These are phyloP conservation scores for Malacoctenus gilli DNA, from an alignment of 2,797 vertebrate genomes.

Conservation along the genomic window DNA sequence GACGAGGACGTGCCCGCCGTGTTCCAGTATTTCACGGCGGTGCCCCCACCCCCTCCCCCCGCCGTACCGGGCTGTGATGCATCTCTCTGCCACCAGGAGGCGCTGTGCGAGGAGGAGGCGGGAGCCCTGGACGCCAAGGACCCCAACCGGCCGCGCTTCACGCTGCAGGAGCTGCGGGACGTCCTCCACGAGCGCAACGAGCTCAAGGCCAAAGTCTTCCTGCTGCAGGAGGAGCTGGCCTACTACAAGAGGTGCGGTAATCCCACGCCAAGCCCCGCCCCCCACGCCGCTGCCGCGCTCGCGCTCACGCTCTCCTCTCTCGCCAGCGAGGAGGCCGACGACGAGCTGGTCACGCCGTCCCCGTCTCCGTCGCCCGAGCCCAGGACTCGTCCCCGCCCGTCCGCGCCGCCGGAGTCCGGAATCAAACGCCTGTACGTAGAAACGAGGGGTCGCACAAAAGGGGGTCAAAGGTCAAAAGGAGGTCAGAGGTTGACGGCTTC, in stretches of 20 bases:
- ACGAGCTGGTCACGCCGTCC: slow-evolving; percentile 82
- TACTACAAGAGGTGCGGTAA: slow-evolving; percentile 91
- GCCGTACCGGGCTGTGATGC: slow-evolving; percentile 23
- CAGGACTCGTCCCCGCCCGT: slow-evolving; percentile 76
- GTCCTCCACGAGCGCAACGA: slow-evolving; percentile 98
- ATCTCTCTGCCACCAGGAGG: slow-evolving; percentile 76
- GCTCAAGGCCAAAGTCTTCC: slow-evolving; percentile 95
- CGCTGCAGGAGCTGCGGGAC: slow-evolving; percentile 95
- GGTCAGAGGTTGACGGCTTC: slow-evolving; percentile 52
- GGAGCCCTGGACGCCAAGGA: slow-evolving; percentile 87
- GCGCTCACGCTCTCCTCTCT: too few relatives aligned
- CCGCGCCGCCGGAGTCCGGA: slow-evolving; percentile 91
- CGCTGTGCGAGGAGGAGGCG: slow-evolving; percentile 82
- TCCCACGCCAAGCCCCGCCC: too few relatives aligned
- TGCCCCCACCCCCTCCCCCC: slow-evolving; percentile 53
- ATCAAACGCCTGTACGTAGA: slow-evolving; percentile 95
- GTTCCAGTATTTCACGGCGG: slow-evolving; percentile 80
- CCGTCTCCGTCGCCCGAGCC: slow-evolving; percentile 80
- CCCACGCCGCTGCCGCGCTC: too few relatives aligned
- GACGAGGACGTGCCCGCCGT: slow-evolving; percentile 78
- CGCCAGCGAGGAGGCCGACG: slow-evolving; percentile 86
- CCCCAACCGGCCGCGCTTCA: slow-evolving; percentile 94
- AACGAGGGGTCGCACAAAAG: too few relatives aligned
- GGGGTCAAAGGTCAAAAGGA: slow-evolving; percentile 31
- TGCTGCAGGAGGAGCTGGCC: slow-evolving; percentile 95